Conservation (phyloP, 2,113 vertebrate species). For the Dasypus novemcinctus region DNA sequence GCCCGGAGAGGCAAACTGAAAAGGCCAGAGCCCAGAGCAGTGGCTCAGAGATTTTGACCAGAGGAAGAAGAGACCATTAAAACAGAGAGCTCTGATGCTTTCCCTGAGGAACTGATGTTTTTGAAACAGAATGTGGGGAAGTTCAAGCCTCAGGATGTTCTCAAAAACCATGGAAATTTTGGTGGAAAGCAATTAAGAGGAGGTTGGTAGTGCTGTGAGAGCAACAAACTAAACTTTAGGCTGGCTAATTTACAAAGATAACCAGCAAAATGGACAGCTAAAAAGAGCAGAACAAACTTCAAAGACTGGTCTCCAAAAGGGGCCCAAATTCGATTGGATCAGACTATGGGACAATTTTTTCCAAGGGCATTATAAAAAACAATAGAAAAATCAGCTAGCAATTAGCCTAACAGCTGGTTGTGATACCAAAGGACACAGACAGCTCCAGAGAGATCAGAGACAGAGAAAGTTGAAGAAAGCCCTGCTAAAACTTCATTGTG, state of each 20-base stretch:
- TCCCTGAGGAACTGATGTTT: neutral
- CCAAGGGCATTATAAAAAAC: slow-evolving; percentile 6
- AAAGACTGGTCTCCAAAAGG: neutral
- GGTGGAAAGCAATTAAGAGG: neutral
- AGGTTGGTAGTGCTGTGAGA: no score
- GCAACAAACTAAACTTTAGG: neutral
- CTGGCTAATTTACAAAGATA: neutral
- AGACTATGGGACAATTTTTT: slow-evolving; percentile 1
- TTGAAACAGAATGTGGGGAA: neutral
- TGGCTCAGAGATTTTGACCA: neutral
- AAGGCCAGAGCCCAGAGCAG: neutral
- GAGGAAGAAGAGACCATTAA: neutral
- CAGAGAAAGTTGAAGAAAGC: neutral
- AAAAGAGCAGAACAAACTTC: neutral
- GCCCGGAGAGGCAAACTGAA: neutral
- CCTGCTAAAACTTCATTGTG: neutral
- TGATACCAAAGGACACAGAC: neutral
- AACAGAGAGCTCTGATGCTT: neutral
- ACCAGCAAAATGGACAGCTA: neutral
- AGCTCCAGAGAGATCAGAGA: neutral
- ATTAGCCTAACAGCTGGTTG: neutral
- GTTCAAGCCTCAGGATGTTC: neutral
- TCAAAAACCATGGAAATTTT: neutral
- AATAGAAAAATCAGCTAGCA: neutral
- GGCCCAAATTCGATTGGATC: slow-evolving; percentile 1